Percentiles rank a stretch among this genome's conserved stretches.
These are phyloP conservation scores for Sebastolobus altivelis DNA, from an alignment of 2,797 vertebrate species.

Conservation along the genomic window DNA sequence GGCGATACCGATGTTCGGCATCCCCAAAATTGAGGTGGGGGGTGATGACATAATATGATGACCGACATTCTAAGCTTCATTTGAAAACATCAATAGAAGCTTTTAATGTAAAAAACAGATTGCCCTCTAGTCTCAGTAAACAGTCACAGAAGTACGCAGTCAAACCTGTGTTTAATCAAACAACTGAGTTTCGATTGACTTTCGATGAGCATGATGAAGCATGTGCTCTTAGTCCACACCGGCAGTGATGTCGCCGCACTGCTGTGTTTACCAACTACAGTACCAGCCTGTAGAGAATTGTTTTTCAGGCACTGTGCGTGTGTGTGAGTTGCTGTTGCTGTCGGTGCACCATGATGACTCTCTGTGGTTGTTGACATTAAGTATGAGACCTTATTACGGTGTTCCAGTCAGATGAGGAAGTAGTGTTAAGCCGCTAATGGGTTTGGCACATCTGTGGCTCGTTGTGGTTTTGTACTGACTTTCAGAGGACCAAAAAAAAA, in stretches of 20 bases:
- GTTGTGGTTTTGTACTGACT: slow-evolving; percentile 34
- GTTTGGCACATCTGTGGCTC: slow-evolving; percentile 33
- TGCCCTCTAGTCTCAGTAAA: slow-evolving; percentile 27
- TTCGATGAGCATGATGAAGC: slow-evolving; percentile 36
- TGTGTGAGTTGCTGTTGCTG: slow-evolving; percentile 13
- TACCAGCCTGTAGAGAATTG: slow-evolving; percentile 20
- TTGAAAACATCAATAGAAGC: not conserved
- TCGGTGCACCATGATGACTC: slow-evolving; percentile 6
- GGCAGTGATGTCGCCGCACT: slow-evolving; percentile 67
- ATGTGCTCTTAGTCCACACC: slow-evolving; percentile 42
- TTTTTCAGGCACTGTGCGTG: slow-evolving; percentile 36
- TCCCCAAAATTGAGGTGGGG: too few relatives aligned
- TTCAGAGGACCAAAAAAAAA: not conserved
- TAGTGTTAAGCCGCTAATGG: not conserved
- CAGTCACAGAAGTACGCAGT: slow-evolving; percentile 29
- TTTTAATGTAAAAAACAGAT: slow-evolving; percentile 10
- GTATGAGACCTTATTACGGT: slow-evolving; percentile 18
- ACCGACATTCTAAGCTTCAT: not conserved
- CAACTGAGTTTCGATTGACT: slow-evolving; percentile 67
- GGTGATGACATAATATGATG: not conserved
- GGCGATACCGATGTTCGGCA: too few relatives aligned
- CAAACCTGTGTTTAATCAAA: slow-evolving; percentile 59
- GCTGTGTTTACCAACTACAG: slow-evolving; percentile 50
- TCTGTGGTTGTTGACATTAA: slow-evolving; percentile 22
- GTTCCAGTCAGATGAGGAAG: slow-evolving; percentile 21